Base-by-base conservation (phyloP, 2,888 invertebrate species). In the Clanis bilineata region DNA sequence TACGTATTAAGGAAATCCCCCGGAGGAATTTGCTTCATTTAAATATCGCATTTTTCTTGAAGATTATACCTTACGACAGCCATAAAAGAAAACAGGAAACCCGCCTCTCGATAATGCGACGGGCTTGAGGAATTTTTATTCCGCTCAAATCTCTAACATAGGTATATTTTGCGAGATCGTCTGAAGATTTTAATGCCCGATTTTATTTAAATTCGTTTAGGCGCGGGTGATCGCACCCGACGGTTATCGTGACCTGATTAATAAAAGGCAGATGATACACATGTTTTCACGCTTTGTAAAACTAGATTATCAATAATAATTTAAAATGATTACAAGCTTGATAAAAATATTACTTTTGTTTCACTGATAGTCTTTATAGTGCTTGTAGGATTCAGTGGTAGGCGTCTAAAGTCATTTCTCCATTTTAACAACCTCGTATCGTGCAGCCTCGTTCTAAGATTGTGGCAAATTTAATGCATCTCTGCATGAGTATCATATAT, bases 41-140 rank as follows among this genome's bases (percentile, higher is more conserved):
- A 90, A 92, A 91, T 91, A 92, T 92, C 88, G 87, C 91, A 91
- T 92, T 92, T 92, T 92, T 92, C 90, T 87, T 85, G 85, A 90
- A 92, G 92, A 92, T 92, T 92, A 92, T 92, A 90, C 89, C 87
- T 89, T 88, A 90, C 90, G 91, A 90, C 90, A 90, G 89, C 90
- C 85, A 91, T 92, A 92, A 93, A 93, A 89, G 90, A 90, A 92
- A 90, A 91, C 90, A 91, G 90, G 79, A 85, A 84, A 73, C 79
- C 84, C 85, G 82, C 88, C 90, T 90, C 86, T 85, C 86, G 88
- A 89, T 91, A 91, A 90, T 87, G 87, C 89, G 90, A 86, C 87
- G 88, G 83, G 86, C 80, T 81, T 79, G 78, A 89, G 88, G 92
- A 92, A 93, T 93, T 92, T 88, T 91, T 91, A 90, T 90, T 91